Conservation (phyloP, 2,888 invertebrate species). For the Drosophila percnosoma region DNA sequence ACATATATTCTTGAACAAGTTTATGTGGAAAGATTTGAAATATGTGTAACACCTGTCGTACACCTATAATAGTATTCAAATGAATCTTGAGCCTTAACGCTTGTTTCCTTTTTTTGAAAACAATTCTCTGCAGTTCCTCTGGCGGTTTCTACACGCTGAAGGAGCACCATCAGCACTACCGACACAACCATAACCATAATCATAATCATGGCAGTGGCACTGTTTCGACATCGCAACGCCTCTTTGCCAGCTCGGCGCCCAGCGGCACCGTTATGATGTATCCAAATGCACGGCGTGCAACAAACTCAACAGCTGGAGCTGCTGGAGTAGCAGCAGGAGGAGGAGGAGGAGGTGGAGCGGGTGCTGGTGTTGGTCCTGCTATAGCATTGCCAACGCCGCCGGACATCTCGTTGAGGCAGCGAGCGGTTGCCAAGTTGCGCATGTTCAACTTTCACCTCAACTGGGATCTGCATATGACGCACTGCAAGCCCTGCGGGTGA, state of each 20-base stretch:
- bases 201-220: constrained; percentile 36
- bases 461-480: constrained; percentile 85
- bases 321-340: constrained; percentile 23
- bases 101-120: background rate
- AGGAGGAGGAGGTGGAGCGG: constrained; percentile 30
- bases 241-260: constrained; percentile 82
- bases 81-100: background rate
- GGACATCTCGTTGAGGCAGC: constrained; percentile 84
- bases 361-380: constrained; percentile 23
- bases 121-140: constrained; percentile 69
- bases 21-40: background rate
- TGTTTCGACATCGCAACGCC: constrained; percentile 64
- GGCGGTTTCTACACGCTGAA: constrained; percentile 82
- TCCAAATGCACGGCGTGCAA: constrained; percentile 75
- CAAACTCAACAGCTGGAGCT: constrained; percentile 1
- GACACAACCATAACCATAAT: constrained; percentile 59
- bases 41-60: background rate
- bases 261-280: constrained; percentile 84
- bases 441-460: constrained; percentile 85
- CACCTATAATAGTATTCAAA: background rate
- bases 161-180: constrained; percentile 75
- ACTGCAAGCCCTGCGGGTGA: constrained; percentile 85
- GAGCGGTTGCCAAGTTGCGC: constrained; percentile 85
- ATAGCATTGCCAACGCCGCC: constrained; percentile 64
- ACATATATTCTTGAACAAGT: background rate